Conservation (phyloP, 2,113 vertebrate genomes). For the Plecotus auritus region DNA sequence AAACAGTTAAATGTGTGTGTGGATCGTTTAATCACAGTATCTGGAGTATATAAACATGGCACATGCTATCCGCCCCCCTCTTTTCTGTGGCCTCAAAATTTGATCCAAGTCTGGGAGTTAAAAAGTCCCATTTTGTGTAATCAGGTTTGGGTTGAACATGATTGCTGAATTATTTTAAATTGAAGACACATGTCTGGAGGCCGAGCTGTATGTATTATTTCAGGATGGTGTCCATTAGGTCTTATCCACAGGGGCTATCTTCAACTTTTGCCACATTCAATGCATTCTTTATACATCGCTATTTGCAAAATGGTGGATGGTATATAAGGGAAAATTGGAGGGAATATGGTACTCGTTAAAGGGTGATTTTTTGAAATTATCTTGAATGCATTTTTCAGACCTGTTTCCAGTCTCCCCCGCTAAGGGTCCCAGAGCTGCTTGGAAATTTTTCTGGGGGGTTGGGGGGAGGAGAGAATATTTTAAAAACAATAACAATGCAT, state of each 20-base stretch:
- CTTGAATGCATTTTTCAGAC: conserved; percentile 83
- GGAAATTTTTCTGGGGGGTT: conserved; percentile 75
- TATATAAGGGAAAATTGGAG: conserved; percentile 79
- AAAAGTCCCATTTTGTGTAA: conserved; percentile 90
- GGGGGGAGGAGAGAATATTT: neutral
- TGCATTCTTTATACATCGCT: conserved; percentile 82
- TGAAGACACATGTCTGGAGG: conserved; percentile 88
- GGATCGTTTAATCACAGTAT: conserved; percentile 79
- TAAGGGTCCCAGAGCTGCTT: conserved; percentile 68
- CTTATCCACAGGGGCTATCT: conserved; percentile 86
- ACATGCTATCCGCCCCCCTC: conserved; percentile 41
- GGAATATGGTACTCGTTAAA: conserved; percentile 84
- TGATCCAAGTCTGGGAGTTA: conserved; percentile 87
- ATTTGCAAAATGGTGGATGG: conserved; percentile 81
- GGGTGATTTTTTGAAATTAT: conserved; percentile 81
- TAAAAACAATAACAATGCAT: conserved; percentile 17
- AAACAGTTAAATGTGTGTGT: conserved; percentile 78
- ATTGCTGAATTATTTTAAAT: conserved; percentile 92
- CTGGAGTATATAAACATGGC: conserved; percentile 82
- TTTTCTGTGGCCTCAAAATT: conserved; percentile 81
- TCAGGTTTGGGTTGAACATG: conserved; percentile 89
- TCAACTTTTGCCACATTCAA: conserved; percentile 73
- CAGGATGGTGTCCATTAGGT: conserved; percentile 87
- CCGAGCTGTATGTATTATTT: conserved; percentile 84
- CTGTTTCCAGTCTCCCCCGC: conserved; percentile 71